These are phyloP conservation scores for Empidonax traillii DNA, from an alignment of 2,113 vertebrate species.

Conservation along the genomic window DNA sequence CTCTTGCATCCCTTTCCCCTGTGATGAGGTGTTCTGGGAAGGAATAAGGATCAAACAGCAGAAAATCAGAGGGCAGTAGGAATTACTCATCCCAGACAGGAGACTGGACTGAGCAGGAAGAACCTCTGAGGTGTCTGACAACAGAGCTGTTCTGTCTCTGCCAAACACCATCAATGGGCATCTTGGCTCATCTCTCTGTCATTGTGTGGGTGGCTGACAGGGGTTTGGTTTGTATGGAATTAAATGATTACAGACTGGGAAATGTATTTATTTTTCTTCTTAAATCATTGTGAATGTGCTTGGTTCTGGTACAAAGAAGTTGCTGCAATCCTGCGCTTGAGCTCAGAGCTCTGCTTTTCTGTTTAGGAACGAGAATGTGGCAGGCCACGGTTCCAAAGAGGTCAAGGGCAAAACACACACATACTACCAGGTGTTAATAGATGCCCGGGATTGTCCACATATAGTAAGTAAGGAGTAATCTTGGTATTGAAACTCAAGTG, in stretches of 20 bases:
- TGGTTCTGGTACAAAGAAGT: background rate
- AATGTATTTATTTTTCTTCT: background rate
- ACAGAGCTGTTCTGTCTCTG: background rate
- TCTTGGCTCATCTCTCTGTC: rapidly evolving
- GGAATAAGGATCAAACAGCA: background rate
- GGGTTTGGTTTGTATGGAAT: background rate
- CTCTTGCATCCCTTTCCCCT: background rate
- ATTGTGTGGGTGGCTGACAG: background rate
- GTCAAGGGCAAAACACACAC: conserved; percentile 97
- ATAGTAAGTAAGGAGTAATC: conserved; percentile 83
- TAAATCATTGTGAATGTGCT: background rate
- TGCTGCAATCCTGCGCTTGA: background rate
- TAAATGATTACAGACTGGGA: background rate
- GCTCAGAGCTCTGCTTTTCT: background rate
- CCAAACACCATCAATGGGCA: background rate
- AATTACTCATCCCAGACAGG: background rate
- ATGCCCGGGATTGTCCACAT: conserved; percentile 93
- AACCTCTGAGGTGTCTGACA: background rate
- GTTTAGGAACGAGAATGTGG: conserved; percentile 76
- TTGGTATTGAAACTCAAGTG: background rate
- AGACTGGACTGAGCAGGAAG: background rate
- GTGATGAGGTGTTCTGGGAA: background rate
- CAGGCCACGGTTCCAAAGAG: conserved; percentile 90
- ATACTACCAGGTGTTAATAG: conserved; percentile 96
- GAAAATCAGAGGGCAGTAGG: background rate